phyloP scores from a whole-genome alignment of 2,888 invertebrate genomes.

The Clunio marinus region DNA sequence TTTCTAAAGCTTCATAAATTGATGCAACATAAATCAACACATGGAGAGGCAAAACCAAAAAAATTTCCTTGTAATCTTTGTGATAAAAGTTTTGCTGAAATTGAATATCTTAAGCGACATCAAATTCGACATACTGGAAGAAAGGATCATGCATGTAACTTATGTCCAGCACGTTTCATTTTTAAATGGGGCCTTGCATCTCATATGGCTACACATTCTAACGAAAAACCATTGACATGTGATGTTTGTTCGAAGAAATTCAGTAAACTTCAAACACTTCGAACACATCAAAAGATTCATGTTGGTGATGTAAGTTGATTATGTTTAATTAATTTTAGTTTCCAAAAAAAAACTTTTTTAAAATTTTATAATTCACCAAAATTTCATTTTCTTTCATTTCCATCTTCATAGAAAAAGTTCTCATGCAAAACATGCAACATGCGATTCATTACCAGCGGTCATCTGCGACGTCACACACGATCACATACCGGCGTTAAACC shows the following conservation, averaged over 20 bases:
- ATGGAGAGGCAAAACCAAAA: not conserved
- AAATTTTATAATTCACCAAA: not conserved
- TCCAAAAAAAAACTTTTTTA: no score
- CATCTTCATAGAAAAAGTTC: conserved; percentile 14
- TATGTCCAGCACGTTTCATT: conserved; percentile 3
- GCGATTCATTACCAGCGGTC: conserved; percentile 9
- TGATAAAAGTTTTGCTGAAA: conserved; percentile 16
- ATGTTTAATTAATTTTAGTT: no score
- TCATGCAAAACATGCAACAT: conserved; percentile 13
- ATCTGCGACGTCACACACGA: not conserved
- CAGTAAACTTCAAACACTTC: conserved; percentile 1
- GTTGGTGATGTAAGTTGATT: not conserved
- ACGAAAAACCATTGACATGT: conserved; percentile 1
- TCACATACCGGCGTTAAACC: conserved; percentile 9
- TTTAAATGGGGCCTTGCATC: conserved; percentile 4
- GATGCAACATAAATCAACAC: not conserved
- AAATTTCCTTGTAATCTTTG: not conserved
- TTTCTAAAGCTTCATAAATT: conserved; percentile 30
- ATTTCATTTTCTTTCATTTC: no score
- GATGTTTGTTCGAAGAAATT: not conserved
- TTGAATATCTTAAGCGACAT: conserved; percentile 26
- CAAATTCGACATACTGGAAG: conserved; percentile 3
- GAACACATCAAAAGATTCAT: conserved; percentile 3
- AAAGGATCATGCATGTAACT: not conserved
- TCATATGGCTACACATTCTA: conserved; percentile 25